Percentiles rank a stretch among this genome's conserved stretches.
These are phyloP conservation scores for Corythornis leucogaster DNA, from an alignment of 2,797 vertebrate species.

Conservation along the genomic window DNA sequence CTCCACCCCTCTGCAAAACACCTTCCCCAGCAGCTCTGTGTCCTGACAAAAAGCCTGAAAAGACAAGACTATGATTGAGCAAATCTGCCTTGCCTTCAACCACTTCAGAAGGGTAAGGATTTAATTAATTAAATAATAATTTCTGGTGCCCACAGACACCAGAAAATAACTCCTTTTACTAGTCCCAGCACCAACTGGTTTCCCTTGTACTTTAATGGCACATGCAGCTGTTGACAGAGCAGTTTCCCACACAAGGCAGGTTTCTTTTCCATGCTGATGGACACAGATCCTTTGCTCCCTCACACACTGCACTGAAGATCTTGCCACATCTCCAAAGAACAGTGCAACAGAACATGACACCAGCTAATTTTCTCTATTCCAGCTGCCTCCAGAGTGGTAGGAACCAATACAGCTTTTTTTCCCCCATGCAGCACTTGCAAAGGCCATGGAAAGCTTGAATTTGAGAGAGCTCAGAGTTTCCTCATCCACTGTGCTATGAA, in stretches of 20 bases:
- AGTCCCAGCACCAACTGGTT: not conserved
- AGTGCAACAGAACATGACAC: not conserved
- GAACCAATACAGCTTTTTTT: conserved; percentile 51
- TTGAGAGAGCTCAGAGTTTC: conserved; percentile 60
- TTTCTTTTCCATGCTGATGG: not conserved
- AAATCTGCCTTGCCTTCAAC: not conserved
- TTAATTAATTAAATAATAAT: not conserved
- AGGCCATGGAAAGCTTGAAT: conserved; percentile 55
- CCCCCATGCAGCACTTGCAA: not conserved
- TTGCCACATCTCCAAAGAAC: not conserved
- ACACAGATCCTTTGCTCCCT: not conserved
- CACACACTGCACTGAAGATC: not conserved
- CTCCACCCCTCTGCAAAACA: not conserved
- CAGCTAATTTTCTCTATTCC: conserved; percentile 22
- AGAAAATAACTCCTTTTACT: not conserved
- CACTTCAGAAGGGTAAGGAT: not conserved
- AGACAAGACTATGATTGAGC: not conserved
- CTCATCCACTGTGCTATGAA: not conserved
- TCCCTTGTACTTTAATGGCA: not conserved
- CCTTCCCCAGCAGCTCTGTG: not conserved
- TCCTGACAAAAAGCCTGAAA: not conserved
- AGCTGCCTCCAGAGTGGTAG: not conserved
- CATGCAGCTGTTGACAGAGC: not conserved
- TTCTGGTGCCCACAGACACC: not conserved
- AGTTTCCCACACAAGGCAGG: not conserved